Evolutionary conservation across 92 coral and sea anemone genomes (phyloP).

Genomic region (Anthopleura xanthogrammica): DNA sequence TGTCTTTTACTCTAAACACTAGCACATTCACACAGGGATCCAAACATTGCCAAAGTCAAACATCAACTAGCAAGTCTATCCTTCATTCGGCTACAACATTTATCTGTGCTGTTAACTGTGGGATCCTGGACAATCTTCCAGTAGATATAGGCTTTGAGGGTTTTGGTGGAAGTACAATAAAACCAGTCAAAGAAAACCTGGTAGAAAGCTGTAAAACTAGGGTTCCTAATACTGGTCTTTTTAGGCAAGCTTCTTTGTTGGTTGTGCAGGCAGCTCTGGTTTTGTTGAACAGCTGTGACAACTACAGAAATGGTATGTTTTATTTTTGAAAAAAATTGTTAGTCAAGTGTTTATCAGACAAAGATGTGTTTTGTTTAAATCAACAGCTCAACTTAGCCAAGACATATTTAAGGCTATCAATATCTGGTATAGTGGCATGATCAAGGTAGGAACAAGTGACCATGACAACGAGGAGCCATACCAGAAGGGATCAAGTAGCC

Average conservation of each 20-base stretch:
- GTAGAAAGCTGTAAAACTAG: not conserved
- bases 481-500: not conserved
- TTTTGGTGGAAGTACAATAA: conserved; percentile 58
- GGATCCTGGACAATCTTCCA: conserved; percentile 54
- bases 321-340: not conserved
- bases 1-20: not conserved
- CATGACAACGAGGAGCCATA: not conserved
- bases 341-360: not conserved
- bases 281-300: not conserved
- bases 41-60: not conserved
- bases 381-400: not conserved
- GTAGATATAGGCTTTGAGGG: conserved; percentile 40
- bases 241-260: conserved; percentile 42
- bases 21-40: not conserved
- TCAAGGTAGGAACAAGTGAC: not conserved
- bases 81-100: conserved; percentile 11
- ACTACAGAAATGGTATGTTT: not conserved
- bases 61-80: not conserved
- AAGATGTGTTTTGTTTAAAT: not conserved
- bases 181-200: not conserved
- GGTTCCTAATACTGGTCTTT: conserved; percentile 14
- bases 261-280: conserved; percentile 38
- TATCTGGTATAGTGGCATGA: not conserved
- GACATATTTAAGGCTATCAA: not conserved
- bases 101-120: conserved; percentile 42